Evolutionary conservation across 2,797 vertebrate species (phyloP).

Genomic region (Manis crassicaudata): DNA sequence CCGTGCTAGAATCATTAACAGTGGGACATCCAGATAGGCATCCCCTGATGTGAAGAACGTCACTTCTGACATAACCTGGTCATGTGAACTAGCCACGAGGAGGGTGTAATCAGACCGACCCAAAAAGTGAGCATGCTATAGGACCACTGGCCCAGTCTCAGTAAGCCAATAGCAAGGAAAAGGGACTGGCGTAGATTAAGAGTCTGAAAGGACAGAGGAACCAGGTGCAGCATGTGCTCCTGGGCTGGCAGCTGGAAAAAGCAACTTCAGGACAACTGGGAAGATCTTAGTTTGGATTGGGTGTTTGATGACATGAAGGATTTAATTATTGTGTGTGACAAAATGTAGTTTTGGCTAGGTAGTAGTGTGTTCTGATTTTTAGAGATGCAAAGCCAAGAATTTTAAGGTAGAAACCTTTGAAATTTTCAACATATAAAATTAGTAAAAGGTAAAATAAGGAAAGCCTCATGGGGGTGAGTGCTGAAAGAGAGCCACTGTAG

Average conservation of each 20-base stretch:
- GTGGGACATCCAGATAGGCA: neutral
- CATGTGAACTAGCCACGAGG: neutral
- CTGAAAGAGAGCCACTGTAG: slow-evolving; percentile 12
- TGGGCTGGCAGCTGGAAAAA: neutral
- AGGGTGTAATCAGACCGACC: neutral
- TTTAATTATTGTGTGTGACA: neutral
- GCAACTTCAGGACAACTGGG: neutral
- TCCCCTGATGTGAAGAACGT: neutral
- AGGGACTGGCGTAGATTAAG: neutral
- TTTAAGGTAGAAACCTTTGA: neutral
- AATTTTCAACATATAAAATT: neutral
- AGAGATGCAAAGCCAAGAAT: neutral
- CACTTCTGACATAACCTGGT: neutral
- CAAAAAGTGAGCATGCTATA: neutral
- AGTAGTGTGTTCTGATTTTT: slow-evolving; percentile 32
- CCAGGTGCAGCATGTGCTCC: neutral
- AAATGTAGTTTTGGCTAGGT: neutral
- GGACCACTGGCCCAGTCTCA: neutral
- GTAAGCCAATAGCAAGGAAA: neutral
- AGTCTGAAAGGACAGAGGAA: neutral
- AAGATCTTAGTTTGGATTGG: neutral
- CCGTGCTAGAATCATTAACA: neutral
- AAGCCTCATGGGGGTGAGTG: neutral
- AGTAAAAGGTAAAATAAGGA: neutral
- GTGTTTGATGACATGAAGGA: neutral